A percentile compares a stretch with the other conserved stretches of the same genome.
Evolutionary conservation across 2,113 vertebrate genomes (phyloP).

Genomic region (Rhinichthys klamathensis): DNA sequence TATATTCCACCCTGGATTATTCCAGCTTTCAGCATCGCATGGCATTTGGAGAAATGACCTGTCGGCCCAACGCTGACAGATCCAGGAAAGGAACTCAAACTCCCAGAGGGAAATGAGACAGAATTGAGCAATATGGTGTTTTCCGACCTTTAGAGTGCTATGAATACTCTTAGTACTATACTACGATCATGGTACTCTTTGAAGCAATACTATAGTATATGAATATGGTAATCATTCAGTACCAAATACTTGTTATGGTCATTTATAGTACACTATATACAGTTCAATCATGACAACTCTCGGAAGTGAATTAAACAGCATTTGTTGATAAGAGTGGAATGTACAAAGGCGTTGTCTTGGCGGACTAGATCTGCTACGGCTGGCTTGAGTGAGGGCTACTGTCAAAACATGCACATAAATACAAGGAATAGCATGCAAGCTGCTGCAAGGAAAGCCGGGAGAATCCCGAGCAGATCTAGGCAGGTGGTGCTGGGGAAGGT

Average conservation of each 20-base stretch:
- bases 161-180: neutral
- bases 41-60: slow-evolving; percentile 5
- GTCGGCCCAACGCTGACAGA: neutral
- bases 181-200: neutral
- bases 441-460: too few species aligned
- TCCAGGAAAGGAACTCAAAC: neutral
- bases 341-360: too few species aligned
- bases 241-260: neutral
- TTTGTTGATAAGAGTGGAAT: too few species aligned
- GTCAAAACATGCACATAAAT: too few species aligned
- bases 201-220: neutral
- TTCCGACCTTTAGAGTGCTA: neutral
- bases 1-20: slow-evolving; percentile 14
- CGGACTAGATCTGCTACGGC: too few species aligned
- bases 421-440: too few species aligned
- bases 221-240: neutral
- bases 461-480: too few species aligned
- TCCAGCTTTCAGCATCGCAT: neutral
- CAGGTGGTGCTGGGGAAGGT: too few species aligned
- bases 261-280: neutral
- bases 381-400: too few species aligned
- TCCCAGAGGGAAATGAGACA: neutral
- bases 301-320: too few species aligned
- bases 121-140: neutral
- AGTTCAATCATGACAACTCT: too few species aligned